Evolutionary conservation across 1,140 invertebrate genomes (phyloP).

Genomic region (Aporrectodea caliginosa): DNA sequence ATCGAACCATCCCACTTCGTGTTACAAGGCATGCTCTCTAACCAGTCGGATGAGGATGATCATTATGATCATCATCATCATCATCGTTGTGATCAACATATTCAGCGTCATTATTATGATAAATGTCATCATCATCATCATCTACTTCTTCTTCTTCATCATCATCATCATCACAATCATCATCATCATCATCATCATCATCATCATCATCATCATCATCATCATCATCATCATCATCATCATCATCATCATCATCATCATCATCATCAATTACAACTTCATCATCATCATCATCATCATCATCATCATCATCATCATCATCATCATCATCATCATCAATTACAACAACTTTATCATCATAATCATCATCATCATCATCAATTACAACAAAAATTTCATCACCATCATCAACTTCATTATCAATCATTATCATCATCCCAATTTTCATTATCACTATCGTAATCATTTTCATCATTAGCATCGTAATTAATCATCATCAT

Average conservation of each 20-base stretch:
- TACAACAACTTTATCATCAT: neutral
- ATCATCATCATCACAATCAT: neutral
- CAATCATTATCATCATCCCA: neutral
- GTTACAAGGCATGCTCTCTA: too few species aligned
- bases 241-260: constrained; percentile 2
- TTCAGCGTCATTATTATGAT: neutral
- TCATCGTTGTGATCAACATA: neutral
- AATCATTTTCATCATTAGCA: neutral
- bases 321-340: neutral
- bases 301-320: neutral
- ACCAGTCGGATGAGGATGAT: neutral
- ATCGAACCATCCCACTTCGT: too few species aligned
- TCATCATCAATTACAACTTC: neutral
- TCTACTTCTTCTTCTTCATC: neutral
- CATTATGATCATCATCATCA: neutral
- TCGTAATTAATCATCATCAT: too few species aligned
- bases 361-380: neutral
- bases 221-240: neutral
- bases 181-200: neutral
- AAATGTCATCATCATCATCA: neutral
- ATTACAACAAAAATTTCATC: neutral
- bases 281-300: neutral
- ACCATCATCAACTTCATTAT: neutral
- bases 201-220: neutral
- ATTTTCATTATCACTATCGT: neutral